phyloP scores from a whole-genome alignment of 2,113 vertebrate species.

The Tachuris rubrigastra region DNA sequence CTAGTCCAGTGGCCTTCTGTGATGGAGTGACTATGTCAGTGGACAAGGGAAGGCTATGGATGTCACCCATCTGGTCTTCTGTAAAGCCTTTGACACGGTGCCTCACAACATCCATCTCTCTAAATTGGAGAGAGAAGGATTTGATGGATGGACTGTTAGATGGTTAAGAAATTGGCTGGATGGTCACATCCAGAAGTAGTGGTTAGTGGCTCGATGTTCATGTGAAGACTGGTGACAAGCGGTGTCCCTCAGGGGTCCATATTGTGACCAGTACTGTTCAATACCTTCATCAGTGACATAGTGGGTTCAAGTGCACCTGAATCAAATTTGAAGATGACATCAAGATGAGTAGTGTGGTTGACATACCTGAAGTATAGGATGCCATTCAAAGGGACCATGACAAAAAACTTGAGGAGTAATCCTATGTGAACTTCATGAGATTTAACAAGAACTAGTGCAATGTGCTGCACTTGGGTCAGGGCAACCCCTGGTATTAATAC shows the following conservation, averaged over 20 bases:
- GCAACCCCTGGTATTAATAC: fast-evolving
- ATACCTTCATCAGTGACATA: background rate
- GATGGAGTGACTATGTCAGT: background rate
- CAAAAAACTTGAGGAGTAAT: background rate
- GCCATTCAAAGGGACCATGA: background rate
- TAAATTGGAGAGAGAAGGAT: background rate
- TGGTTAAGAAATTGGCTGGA: background rate
- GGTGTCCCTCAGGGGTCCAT: background rate
- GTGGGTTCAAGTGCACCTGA: background rate
- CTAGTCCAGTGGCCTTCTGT: background rate
- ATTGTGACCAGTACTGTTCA: background rate
- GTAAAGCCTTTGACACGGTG: background rate
- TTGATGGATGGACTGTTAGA: background rate
- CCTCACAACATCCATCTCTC: background rate
- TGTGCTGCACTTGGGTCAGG: background rate
- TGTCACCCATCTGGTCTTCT: background rate
- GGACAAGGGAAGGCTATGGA: background rate
- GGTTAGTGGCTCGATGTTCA: background rate
- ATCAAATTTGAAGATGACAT: background rate
- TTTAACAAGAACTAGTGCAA: background rate
- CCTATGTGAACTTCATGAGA: background rate
- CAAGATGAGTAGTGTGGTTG: fast-evolving
- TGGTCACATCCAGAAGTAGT: background rate
- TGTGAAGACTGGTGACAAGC: background rate
- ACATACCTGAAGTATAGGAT: background rate